Evolutionary conservation across 92 coral and sea anemone genomes (phyloP), one percentile per base, ranked within the genome.

Genomic region (Parazoanthus swiftii): DNA sequence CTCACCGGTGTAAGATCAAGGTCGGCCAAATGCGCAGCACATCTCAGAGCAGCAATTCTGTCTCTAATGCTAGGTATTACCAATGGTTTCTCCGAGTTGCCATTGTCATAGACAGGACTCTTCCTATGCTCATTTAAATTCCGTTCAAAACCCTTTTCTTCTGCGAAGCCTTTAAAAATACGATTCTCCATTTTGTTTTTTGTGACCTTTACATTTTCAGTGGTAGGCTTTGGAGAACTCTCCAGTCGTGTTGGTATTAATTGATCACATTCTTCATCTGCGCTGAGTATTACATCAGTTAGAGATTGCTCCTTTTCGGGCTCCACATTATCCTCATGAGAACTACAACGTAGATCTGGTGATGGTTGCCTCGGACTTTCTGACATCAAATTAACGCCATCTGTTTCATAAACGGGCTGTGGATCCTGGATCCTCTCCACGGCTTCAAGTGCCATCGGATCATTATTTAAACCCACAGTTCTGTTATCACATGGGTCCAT

Each of bases 1-100:
- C 86, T 92, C 73, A 68, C 90, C 23, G 91, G 90, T 8, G 92
- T 77, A 6, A 91, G 86, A 33, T 89, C 91, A 44, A 90, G 89
- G 65, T 85, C 91, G 56, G 86, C 79, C 88, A 91, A 46, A 39
- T 91, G 90, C 0, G 94, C 85, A 8, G 94, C 92, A 0, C 90
- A 88, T 2, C 75, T 39, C 51, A 91, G 80, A 3, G 94, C 94
- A 38, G 90, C 92, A 65, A 91, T 91, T 58, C 94, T 81, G 46
- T 89, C 94, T 58, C 89, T 88, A 75, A 91, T 89, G 74, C 94
- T 86, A 0, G 87, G 87, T 16, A 84, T 84, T n/a, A 70, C 77
- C 35, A 71, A 7, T 33, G 87, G 78, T 20, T 84, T 84, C n/a
- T 84, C 78, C 5, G 79, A 70, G 79, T 51, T 46, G 44, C 65